A percentile compares a stretch with the other conserved stretches of the same genome.
These are phyloP conservation scores for Momotus momota DNA, from an alignment of 2,797 vertebrate genomes.

Conservation along the genomic window DNA sequence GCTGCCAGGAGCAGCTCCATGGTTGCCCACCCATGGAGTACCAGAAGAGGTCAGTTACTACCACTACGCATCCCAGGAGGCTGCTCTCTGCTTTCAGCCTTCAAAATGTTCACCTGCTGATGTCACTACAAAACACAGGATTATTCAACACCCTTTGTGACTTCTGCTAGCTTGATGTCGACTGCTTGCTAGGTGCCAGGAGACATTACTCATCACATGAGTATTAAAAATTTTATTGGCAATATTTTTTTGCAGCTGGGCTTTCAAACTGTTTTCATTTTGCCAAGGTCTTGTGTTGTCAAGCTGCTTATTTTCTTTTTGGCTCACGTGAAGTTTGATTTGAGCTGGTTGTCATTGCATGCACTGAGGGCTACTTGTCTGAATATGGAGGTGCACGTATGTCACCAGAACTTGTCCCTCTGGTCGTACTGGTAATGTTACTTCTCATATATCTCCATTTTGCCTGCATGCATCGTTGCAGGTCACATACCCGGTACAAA, in stretches of 20 bases:
- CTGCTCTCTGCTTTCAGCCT: background rate
- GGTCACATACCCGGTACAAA: background rate
- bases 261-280: slow-evolving; percentile 1
- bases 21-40: background rate
- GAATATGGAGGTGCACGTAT: background rate
- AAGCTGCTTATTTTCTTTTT: background rate
- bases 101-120: background rate
- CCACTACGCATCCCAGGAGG: background rate
- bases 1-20: background rate
- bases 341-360: background rate
- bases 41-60: background rate
- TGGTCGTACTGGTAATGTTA: background rate
- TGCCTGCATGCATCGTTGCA: background rate
- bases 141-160: background rate
- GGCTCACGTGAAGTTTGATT: background rate
- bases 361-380: background rate
- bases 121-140: background rate
- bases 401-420: background rate
- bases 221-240: background rate
- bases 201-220: slow-evolving; percentile 1
- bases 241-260: background rate
- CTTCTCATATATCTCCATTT: background rate
- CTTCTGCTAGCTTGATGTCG: background rate
- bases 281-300: background rate
- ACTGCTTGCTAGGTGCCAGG: slow-evolving; percentile 17